Conservation (phyloP, 2,888 invertebrate genomes). For the Pyrrhia umbra region DNA sequence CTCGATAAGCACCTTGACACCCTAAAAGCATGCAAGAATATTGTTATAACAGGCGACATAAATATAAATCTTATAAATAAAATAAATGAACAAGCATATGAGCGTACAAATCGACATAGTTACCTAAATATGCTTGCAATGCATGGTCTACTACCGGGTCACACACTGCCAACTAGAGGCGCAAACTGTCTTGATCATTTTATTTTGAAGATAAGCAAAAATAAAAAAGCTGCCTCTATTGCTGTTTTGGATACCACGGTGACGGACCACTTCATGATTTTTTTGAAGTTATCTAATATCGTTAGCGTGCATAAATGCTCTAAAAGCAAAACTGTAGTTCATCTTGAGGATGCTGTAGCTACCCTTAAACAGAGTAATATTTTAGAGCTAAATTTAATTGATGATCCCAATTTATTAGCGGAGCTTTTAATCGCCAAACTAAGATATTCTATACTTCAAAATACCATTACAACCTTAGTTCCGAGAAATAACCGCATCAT, state of each 20-base stretch:
- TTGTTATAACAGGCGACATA: slow-evolving; percentile 3
- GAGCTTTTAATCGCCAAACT: too few species aligned
- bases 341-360: too few species aligned
- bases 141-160: too few species aligned
- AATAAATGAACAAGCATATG: not conserved
- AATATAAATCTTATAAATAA: not conserved
- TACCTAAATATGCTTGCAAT: slow-evolving; percentile 7
- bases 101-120: not conserved
- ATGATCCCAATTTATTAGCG: too few species aligned
- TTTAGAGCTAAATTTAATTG: too few species aligned
- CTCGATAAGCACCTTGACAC: not conserved
- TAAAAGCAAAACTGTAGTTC: not conserved
- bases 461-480: too few species aligned
- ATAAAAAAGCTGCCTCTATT: not conserved
- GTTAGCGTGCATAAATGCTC: not conserved
- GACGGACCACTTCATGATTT: not conserved
- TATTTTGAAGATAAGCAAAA: not conserved
- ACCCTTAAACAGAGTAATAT: too few species aligned
- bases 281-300: not conserved
- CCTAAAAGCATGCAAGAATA: not conserved
- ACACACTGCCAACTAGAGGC: not conserved
- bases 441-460: too few species aligned
- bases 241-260: not conserved
- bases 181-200: not conserved
- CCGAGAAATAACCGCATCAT: too few species aligned